Base-by-base conservation (phyloP, 2,888 invertebrate genomes). In the Enoplolaimus lenunculus region DNA sequence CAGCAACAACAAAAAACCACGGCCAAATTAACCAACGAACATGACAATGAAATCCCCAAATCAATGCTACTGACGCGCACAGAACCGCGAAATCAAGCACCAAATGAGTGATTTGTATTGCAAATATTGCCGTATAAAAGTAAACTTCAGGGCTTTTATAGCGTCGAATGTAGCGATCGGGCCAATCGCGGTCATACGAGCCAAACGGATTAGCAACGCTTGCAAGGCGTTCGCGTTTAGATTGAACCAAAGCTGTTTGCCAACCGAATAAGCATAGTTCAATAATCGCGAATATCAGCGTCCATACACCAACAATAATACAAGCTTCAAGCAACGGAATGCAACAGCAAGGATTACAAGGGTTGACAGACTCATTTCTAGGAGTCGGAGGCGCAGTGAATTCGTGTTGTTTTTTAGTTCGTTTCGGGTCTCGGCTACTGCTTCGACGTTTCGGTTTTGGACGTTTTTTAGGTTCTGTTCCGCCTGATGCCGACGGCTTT, bases 201-300 rank as follows among this genome's bases (percentile, higher is more conserved):
- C 28, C 62, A 34, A 34, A 66, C 3, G 33, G 67, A 34, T 66
- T 34, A 2, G 34, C 67, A 3, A 66, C 67, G 31, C 34, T 21
- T 31, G 33, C 67, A n/a, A 66, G 67, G n/a, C 67, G 67, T 66
- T 66, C 67, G 31, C 67, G 67, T 66, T 66, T 66, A 34, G 31
- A 66, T 26, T 31, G n/a, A 31, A 34, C 31, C n/a, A 30, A 29
- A 2, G 67, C 31, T 7, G 34, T 31, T 31, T 34, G 67, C n/a
- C 34, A 66, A 34, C 67, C 67, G n/a, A 66, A 66, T n/a, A 66
- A 13, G 30, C 34, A 66, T n/a, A 66, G 28, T n/a, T 21, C 34
- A n/a, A 66, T 31, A 34, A 66, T 66, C n/a, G 67, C 26, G n/a
- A 33, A 66, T n/a, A 66, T n/a, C 7, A 66, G 28, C 33, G 30